Evolutionary conservation across 2,797 vertebrate species (phyloP).

Genomic region (Lateolabrax maculatus): DNA sequence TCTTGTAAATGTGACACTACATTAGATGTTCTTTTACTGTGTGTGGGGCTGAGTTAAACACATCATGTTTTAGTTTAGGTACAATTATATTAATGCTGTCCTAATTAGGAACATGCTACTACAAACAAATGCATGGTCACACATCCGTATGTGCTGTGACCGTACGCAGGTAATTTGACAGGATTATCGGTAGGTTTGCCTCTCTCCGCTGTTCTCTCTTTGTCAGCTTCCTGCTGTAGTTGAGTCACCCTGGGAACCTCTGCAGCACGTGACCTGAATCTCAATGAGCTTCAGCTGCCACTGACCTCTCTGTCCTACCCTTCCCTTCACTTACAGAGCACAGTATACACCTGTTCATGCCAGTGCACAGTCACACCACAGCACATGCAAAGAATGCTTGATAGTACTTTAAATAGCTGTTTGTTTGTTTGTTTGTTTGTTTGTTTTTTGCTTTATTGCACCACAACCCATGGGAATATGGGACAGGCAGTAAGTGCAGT

Average conservation of each 20-base stretch:
- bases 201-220: conserved; percentile 53
- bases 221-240: conserved; percentile 72
- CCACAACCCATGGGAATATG: neutral
- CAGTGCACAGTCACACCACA: neutral
- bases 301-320: conserved; percentile 72
- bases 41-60: neutral
- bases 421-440: neutral
- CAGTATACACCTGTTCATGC: conserved; percentile 21
- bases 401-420: conserved; percentile 11
- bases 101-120: conserved; percentile 10
- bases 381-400: conserved; percentile 14
- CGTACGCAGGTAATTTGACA: conserved; percentile 57
- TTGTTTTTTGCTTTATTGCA: conserved; percentile 3
- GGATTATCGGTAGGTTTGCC: conserved; percentile 69
- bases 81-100: conserved; percentile 24
- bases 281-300: conserved; percentile 75
- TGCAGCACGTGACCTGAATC: conserved; percentile 79
- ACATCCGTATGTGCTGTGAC: conserved; percentile 43
- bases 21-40: neutral
- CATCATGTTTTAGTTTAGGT: conserved; percentile 1
- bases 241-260: conserved; percentile 81
- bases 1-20: neutral
- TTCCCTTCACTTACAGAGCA: conserved; percentile 53
- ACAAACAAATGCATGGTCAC: conserved; percentile 53
- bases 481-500: conserved; percentile 8